Percentiles rank a stretch among this genome's conserved stretches.
phyloP scores from a whole-genome alignment of 30 jellyfish, hydroid and myxozoan species.

The Turritopsis rubra region DNA sequence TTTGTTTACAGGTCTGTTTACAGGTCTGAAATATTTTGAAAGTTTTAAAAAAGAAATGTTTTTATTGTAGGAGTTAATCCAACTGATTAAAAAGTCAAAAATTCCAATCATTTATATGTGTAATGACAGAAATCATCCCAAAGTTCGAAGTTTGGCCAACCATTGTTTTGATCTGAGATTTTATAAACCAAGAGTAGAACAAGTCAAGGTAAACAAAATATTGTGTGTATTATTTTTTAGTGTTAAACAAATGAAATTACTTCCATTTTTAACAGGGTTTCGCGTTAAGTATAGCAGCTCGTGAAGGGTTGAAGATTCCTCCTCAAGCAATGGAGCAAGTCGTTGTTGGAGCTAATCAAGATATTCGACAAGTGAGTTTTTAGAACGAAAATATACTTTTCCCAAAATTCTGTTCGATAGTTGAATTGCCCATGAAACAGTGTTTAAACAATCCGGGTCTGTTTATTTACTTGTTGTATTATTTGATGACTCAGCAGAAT shows the following conservation, averaged over 20 bases:
- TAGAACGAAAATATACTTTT: too few relatives aligned
- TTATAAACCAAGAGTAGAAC: constrained; percentile 88
- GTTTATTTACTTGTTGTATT: background rate
- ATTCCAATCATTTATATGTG: constrained; percentile 97
- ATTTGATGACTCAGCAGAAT: too few relatives aligned
- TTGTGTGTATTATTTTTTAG: too few relatives aligned
- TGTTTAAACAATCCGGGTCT: too few relatives aligned
- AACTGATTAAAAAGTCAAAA: constrained; percentile 63
- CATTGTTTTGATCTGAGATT: constrained; percentile 92
- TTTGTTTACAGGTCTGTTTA: background rate
- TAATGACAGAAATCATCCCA: constrained; percentile 91
- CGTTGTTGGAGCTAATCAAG: constrained; percentile 92
- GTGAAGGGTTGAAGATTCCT: constrained; percentile 76
- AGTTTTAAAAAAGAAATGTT: background rate
- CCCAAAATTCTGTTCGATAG: too few relatives aligned
- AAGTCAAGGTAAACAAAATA: constrained; percentile 88
- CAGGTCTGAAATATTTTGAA: background rate
- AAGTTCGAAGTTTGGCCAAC: constrained; percentile 87
- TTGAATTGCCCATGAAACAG: background rate
- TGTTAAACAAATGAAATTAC: background rate
- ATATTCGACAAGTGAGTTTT: constrained; percentile 72
- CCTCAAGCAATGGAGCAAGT: constrained; percentile 93
- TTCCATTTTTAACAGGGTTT: constrained; percentile 37
- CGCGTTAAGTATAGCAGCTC: constrained; percentile 56
- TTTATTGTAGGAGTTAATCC: constrained; percentile 59